Evolutionary conservation across 2,113 vertebrate species (phyloP).

Genomic region (Casuarius casuarius): DNA sequence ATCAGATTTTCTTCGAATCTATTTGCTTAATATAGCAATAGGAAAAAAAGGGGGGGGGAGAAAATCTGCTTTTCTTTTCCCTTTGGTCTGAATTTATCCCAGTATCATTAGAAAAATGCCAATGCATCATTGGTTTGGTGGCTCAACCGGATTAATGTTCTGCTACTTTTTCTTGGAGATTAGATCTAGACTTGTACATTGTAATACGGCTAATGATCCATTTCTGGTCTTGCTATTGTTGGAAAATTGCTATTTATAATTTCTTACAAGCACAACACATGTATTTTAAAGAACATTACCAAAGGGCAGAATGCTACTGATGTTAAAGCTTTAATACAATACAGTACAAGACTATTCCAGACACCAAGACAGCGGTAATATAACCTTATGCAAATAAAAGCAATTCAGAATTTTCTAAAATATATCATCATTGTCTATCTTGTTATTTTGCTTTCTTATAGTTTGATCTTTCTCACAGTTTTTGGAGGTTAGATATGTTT

Average conservation of each 20-base stretch:
- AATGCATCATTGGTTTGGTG: neutral
- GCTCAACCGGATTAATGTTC: slow-evolving; percentile 38
- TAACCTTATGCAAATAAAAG: neutral
- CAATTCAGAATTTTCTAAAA: neutral
- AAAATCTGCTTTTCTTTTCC: neutral
- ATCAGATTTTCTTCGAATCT: neutral
- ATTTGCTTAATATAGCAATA: neutral
- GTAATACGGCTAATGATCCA: slow-evolving; percentile 36
- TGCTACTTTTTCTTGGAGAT: slow-evolving; percentile 21
- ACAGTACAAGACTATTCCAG: neutral
- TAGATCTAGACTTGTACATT: neutral
- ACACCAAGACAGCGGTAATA: neutral
- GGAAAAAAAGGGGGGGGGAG: fast-evolving
- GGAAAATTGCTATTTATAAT: slow-evolving; percentile 31
- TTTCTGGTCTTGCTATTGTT: slow-evolving; percentile 15
- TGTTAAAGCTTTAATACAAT: neutral
- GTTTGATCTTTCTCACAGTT: neutral
- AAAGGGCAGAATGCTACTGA: neutral
- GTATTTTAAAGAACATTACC: neutral
- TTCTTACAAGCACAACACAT: neutral
- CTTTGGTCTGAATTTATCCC: neutral
- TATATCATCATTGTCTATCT: neutral
- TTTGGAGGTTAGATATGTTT: neutral
- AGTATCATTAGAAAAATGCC: slow-evolving; percentile 25
- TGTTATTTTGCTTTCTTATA: neutral